A percentile compares a stretch with the other conserved stretches of the same genome.
Conservation (phyloP, 2,888 invertebrate species). For the Bembecia ichneumoniformis region DNA sequence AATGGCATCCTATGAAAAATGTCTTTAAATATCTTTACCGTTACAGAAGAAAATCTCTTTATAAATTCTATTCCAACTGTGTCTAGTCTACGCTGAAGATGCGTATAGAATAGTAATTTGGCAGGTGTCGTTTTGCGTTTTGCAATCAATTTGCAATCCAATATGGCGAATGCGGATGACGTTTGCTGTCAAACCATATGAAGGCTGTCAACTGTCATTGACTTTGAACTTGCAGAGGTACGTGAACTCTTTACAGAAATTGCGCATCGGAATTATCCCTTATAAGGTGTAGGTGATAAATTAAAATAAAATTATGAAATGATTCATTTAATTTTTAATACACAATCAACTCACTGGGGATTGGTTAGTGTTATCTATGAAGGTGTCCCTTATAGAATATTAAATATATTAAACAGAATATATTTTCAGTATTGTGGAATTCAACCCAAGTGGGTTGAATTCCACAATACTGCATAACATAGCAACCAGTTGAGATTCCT, state of each 20-base stretch:
- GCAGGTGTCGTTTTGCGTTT: slow-evolving; percentile 4
- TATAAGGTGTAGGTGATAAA: no score
- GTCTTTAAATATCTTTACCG: background rate
- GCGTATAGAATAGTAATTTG: slow-evolving; percentile 6
- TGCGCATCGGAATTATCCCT: background rate
- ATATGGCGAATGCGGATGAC: slow-evolving; percentile 16
- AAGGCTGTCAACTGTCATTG: slow-evolving; percentile 53
- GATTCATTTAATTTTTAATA: no score
- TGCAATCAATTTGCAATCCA: background rate
- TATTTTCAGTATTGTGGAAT: no score
- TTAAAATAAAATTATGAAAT: no score
- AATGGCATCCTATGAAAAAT: background rate
- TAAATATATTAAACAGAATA: no score
- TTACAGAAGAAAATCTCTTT: background rate
- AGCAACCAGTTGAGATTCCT: no score
- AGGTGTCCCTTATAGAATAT: no score
- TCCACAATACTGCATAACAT: no score
- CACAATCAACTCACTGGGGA: no score
- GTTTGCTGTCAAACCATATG: slow-evolving; percentile 39
- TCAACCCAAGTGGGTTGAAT: no score
- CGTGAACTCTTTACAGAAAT: background rate
- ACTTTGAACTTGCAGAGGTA: slow-evolving; percentile 9
- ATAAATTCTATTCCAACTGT: background rate
- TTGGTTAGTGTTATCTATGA: no score
- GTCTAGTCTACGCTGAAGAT: slow-evolving; percentile 1